Percentiles rank a stretch among this genome's conserved stretches.
These are phyloP conservation scores for Marmota flaviventris DNA, from an alignment of 2,113 vertebrate genomes.

Conservation along the genomic window DNA sequence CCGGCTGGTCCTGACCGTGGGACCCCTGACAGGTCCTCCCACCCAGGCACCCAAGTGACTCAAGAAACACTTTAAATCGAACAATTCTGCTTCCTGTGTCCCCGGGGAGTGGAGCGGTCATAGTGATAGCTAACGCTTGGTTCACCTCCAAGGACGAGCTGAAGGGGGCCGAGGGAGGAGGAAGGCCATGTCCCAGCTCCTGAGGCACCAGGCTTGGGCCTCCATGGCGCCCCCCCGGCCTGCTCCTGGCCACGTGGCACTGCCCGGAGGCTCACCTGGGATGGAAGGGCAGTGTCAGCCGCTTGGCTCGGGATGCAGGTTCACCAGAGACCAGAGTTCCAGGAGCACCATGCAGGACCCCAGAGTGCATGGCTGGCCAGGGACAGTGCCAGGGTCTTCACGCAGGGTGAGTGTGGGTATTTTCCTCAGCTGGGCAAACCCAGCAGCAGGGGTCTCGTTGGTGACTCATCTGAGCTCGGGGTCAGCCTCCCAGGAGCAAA, in stretches of 20 bases:
- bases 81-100: neutral
- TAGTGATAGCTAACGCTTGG: neutral
- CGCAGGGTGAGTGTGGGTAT: no score
- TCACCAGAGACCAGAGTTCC: conserved; percentile 84
- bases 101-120: neutral
- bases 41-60: neutral
- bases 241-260: no score
- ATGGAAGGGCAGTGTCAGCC: conserved; percentile 81
- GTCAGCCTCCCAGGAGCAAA: neutral
- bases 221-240: no score
- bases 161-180: neutral
- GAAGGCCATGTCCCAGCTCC: neutral
- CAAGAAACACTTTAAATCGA: neutral
- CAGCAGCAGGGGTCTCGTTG: neutral
- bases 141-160: neutral
- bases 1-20: neutral
- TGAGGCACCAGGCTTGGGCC: no score
- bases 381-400: conserved; percentile 40
- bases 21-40: neutral
- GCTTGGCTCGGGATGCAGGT: conserved; percentile 83
- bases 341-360: conserved; percentile 75
- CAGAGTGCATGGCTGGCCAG: neutral
- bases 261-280: conserved; percentile 86
- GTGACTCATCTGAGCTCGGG: accelerated
- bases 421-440: conserved; percentile 65